phyloP scores from a whole-genome alignment of 2,797 vertebrate species.

The Craterocephalus amniculus region DNA sequence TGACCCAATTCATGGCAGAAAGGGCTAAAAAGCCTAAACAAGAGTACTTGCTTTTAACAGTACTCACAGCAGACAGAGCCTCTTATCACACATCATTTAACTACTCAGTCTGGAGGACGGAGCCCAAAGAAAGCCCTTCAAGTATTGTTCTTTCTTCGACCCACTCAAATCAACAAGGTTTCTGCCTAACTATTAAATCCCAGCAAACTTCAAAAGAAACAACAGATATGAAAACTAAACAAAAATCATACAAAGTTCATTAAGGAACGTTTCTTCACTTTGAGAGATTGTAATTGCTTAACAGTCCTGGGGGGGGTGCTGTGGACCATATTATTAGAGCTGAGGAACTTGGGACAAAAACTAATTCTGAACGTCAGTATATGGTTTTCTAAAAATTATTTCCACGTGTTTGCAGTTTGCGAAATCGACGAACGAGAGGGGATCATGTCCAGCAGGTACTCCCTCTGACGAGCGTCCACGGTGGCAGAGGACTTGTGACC shows the following conservation, averaged over 20 bases:
- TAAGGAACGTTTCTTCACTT: slow-evolving; percentile 67
- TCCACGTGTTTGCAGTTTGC: slow-evolving; percentile 94
- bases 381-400: slow-evolving; percentile 79
- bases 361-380: slow-evolving; percentile 41
- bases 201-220: slow-evolving; percentile 61
- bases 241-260: slow-evolving; percentile 56
- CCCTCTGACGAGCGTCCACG: slow-evolving; percentile 94
- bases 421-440: slow-evolving; percentile 94
- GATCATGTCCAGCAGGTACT: slow-evolving; percentile 98
- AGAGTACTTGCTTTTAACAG: slow-evolving; percentile 29
- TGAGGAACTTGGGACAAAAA: slow-evolving; percentile 48
- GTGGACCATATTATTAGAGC: slow-evolving; percentile 59
- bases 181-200: slow-evolving; percentile 63
- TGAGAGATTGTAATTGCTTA: slow-evolving; percentile 66
- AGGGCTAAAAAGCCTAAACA: slow-evolving; percentile 32
- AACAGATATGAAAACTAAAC: slow-evolving; percentile 59
- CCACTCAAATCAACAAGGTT: slow-evolving; percentile 58
- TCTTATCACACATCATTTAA: slow-evolving; percentile 38
- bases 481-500: slow-evolving; percentile 90
- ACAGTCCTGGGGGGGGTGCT: slow-evolving; percentile 66
- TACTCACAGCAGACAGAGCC: slow-evolving; percentile 36
- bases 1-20: slow-evolving; percentile 58
- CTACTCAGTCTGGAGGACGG: slow-evolving; percentile 47
- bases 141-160: slow-evolving; percentile 56
- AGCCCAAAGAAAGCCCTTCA: slow-evolving; percentile 73